phyloP scores from a whole-genome alignment of 2,888 invertebrate genomes.

The Petrophora chlorosata region DNA sequence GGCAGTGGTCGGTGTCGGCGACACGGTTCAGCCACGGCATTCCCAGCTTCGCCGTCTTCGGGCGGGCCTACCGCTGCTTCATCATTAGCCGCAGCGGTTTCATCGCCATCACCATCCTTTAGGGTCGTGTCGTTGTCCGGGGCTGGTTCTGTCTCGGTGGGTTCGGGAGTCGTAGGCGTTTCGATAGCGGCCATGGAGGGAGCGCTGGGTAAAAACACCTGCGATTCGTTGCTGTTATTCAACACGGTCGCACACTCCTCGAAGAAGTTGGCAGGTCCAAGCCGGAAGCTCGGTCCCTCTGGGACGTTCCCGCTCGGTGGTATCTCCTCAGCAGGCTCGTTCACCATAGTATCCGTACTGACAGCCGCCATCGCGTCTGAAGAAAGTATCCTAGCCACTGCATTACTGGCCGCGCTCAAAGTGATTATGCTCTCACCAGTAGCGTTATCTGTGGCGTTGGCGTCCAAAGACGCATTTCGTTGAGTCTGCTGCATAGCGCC shows the following conservation, averaged over 20 bases:
- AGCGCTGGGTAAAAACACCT: conserved; percentile 9
- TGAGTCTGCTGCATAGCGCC: conserved; percentile 4
- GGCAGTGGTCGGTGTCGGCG: conserved; percentile 68
- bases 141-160: not conserved
- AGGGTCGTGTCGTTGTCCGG: not conserved
- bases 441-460: conserved; percentile 14
- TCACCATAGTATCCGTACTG: not conserved
- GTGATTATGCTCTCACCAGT: conserved; percentile 2
- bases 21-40: conserved; percentile 1
- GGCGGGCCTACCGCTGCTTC: not conserved
- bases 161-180: not conserved
- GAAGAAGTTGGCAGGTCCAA: no score
- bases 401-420: not conserved
- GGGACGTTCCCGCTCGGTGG: not conserved
- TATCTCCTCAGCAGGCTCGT: not conserved
- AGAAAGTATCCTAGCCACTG: not conserved
- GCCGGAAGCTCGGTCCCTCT: no score
- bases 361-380: not conserved
- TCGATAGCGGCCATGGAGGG: conserved; percentile 6
- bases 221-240: not conserved
- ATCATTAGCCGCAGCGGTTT: not conserved
- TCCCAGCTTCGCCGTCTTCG: not conserved
- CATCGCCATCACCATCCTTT: not conserved
- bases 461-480: not conserved
- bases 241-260: no score